Percentiles rank a stretch among this genome's conserved stretches.
phyloP scores from a whole-genome alignment of 2,888 invertebrate genomes.

The Pandemis cinnamomeana region DNA sequence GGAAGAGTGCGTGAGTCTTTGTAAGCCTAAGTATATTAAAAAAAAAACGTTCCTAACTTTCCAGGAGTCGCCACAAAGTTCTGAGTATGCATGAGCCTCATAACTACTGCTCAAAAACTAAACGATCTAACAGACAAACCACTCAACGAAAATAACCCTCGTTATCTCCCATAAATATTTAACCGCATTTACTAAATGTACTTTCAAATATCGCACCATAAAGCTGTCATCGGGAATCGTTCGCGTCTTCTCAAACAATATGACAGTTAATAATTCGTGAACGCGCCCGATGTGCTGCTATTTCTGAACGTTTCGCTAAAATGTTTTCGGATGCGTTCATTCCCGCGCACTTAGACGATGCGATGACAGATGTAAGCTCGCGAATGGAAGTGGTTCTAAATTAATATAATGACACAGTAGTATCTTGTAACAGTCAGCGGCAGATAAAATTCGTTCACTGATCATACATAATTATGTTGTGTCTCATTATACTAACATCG shows the following conservation, averaged over 20 bases:
- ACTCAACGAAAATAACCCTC: constrained; percentile 67
- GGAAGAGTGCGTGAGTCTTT: no score
- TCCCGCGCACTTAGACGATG: constrained; percentile 65
- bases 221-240: constrained; percentile 74
- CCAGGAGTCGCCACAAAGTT: no score
- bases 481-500: no score
- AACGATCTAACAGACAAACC: constrained; percentile 45
- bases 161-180: constrained; percentile 78
- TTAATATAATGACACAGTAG: not conserved
- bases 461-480: no score
- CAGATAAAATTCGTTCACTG: no score
- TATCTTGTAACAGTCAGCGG: not conserved
- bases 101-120: constrained; percentile 23
- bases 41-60: no score
- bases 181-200: constrained; percentile 82
- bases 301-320: constrained; percentile 62
- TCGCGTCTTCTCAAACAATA: constrained; percentile 64
- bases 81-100: no score
- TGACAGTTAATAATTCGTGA: constrained; percentile 61
- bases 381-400: constrained; percentile 49
- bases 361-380: constrained; percentile 70
- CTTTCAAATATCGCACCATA: constrained; percentile 74
- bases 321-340: constrained; percentile 50
- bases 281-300: constrained; percentile 47
- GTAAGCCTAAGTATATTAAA: no score